These are phyloP conservation scores for Megalurothrips usitatus DNA, from an alignment of 2,888 invertebrate genomes.

Conservation along the genomic window DNA sequence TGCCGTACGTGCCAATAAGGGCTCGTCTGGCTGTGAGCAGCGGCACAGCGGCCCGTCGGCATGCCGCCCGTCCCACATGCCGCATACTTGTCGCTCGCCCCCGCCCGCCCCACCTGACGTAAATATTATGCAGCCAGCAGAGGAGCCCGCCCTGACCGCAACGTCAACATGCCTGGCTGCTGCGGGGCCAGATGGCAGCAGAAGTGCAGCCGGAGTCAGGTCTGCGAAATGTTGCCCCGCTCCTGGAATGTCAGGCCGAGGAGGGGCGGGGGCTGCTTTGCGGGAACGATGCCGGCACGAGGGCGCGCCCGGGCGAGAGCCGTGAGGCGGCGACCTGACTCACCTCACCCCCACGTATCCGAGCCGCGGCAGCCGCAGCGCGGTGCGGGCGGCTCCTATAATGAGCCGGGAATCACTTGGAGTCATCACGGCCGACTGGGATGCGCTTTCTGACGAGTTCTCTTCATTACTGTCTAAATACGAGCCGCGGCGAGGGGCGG, in stretches of 20 bases:
- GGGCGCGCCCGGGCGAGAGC: too few species aligned
- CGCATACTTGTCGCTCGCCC: too few species aligned
- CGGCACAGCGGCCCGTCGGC: too few species aligned
- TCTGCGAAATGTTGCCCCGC: not conserved
- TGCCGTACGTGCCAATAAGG: too few species aligned
- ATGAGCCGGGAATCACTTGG: not conserved
- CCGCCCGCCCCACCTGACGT: too few species aligned
- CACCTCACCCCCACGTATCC: not conserved
- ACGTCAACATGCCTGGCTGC: not conserved
- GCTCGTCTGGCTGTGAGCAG: too few species aligned
- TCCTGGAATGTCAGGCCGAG: not conserved
- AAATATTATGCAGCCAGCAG: too few species aligned
- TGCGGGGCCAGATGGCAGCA: too few species aligned
- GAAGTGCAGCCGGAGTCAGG: constrained; percentile 1
- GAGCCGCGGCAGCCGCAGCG: not conserved
- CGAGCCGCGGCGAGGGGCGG: not conserved
- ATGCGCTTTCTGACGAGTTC: not conserved
- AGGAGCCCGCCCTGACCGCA: not conserved
- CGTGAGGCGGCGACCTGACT: not conserved
- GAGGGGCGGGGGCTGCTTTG: not conserved
- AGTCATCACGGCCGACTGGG: not conserved
- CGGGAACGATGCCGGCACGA: not conserved
- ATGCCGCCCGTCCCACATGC: too few species aligned
- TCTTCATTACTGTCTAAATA: constrained; percentile 18
- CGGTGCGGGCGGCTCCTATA: not conserved